Evolutionary conservation across 2,113 vertebrate genomes (phyloP), one percentile per base, ranked within the genome.

Genomic region (Campylomormyrus numenius): DNA sequence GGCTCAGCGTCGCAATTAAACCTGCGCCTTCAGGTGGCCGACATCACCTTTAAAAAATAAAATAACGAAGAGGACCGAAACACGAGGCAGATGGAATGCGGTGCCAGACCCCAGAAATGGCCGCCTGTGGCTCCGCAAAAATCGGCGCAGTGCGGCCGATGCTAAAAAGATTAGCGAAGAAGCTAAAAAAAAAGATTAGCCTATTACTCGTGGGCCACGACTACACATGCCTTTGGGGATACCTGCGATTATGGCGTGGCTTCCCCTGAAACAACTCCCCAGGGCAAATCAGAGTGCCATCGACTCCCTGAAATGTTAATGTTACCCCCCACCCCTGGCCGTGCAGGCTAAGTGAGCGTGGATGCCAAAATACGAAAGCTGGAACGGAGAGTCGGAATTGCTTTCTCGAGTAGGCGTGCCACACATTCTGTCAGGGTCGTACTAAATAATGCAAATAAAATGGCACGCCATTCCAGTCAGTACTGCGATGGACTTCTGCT

Each of bases 401-500:
- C 27, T 80, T 53, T 84, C 31, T 17, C 77, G 49, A 88, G 56
- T 46, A 5, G 39, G 77, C 24, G 77, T 15, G 46, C 52, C 27
- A 21, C 27, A 50, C 19, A 5, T 42, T 58, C 53, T n/a, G 87
- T 27, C 5, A 31, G 85, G 85, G 17, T 27, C 31, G 31, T 52
- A 31, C 48, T 53, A 58, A 56, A 89, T 70, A 89, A 84, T 56
- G 48, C 49, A 84, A 56, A 39, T 58, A 89, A 85, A 84, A 56
- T 9, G 11, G 31, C 50, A 15, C 21, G 10, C 11, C 27, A 15
- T 42, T 42, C 42, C 27, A 58, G 50, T 13, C 39, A 24, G 49
- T 17, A 35, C 35, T 70, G 46, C 46, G 19, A 10, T 2, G 9
- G 19, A 53, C 50, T 49, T 70, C 21, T 27, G 7, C 8, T 46